Evolutionary conservation across 2,888 invertebrate genomes (phyloP).

Genomic region (Lomographa bimaculata): DNA sequence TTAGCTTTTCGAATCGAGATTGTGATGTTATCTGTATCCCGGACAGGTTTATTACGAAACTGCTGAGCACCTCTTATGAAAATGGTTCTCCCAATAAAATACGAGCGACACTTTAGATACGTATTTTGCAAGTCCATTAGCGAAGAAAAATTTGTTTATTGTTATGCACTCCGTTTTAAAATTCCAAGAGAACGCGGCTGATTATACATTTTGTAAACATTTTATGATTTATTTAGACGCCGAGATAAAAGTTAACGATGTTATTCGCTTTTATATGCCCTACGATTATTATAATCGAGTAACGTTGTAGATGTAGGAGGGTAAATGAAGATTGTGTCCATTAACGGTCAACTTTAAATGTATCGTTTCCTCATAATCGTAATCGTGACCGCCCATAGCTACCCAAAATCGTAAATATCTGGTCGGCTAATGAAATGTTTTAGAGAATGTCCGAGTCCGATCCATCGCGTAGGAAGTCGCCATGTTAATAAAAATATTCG

Average conservation of each 20-base stretch:
- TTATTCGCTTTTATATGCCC: slow-evolving; percentile 34
- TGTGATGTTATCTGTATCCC: slow-evolving; percentile 68
- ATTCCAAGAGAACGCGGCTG: slow-evolving; percentile 29
- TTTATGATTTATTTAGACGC: slow-evolving; percentile 35
- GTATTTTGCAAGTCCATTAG: slow-evolving; percentile 41
- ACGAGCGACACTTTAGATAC: slow-evolving; percentile 39
- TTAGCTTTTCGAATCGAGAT: slow-evolving; percentile 74
- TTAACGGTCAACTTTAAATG: slow-evolving; percentile 42
- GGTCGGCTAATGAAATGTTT: slow-evolving; percentile 52
- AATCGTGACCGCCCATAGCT: slow-evolving; percentile 64
- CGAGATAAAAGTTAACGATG: slow-evolving; percentile 36
- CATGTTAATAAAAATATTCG: slow-evolving; percentile 57
- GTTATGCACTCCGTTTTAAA: slow-evolving; percentile 23
- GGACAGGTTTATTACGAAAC: slow-evolving; percentile 73
- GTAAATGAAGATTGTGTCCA: slow-evolving; percentile 42
- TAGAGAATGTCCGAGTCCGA: slow-evolving; percentile 42
- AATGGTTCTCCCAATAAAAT: slow-evolving; percentile 44
- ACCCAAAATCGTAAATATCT: slow-evolving; percentile 58
- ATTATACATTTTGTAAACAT: slow-evolving; percentile 33
- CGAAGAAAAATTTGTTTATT: slow-evolving; percentile 31
- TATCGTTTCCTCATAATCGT: slow-evolving; percentile 51
- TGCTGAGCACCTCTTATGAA: slow-evolving; percentile 58
- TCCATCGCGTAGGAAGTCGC: slow-evolving; percentile 56
- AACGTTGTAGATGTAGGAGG: slow-evolving; percentile 42
- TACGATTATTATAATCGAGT: slow-evolving; percentile 37